phyloP scores from a whole-genome alignment of 2,797 vertebrate species.

The Chlorospingus semifuscus region DNA sequence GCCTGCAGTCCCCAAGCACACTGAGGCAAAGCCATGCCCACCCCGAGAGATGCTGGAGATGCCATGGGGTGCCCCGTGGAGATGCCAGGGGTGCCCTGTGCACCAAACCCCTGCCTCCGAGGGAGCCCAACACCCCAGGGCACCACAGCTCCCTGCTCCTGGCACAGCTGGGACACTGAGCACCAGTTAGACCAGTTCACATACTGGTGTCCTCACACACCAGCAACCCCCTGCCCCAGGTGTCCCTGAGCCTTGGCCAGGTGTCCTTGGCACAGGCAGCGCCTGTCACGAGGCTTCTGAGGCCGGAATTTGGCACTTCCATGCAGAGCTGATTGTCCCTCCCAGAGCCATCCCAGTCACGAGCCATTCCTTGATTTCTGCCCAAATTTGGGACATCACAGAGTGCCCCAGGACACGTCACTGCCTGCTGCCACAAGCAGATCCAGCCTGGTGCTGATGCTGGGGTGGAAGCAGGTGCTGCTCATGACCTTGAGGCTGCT shows the following conservation, averaged over 20 bases:
- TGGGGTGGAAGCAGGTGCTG: not conserved
- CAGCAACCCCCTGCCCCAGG: not conserved
- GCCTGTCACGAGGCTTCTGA: not conserved
- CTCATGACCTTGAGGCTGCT: not conserved
- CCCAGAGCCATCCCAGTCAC: not conserved
- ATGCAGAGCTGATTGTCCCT: not conserved
- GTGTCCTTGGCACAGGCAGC: not conserved
- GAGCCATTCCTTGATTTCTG: not conserved
- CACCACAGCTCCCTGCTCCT: not conserved
- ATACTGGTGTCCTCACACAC: not conserved
- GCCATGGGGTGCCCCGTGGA: not conserved
- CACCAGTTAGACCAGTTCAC: not conserved
- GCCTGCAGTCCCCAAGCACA: accelerated
- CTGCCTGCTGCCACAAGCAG: not conserved
- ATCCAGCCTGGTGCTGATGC: not conserved
- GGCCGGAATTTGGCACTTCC: not conserved
- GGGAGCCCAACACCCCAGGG: not conserved
- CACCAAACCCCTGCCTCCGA: not conserved
- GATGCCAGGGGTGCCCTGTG: not conserved
- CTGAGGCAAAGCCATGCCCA: not conserved
- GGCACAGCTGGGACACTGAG: not conserved
- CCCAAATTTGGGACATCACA: not conserved
- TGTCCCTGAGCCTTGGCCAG: not conserved
- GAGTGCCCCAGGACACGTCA: not conserved
- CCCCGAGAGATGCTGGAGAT: not conserved